Conservation (phyloP, 2,888 invertebrate species). For the Pterobdella sp. region DNA sequence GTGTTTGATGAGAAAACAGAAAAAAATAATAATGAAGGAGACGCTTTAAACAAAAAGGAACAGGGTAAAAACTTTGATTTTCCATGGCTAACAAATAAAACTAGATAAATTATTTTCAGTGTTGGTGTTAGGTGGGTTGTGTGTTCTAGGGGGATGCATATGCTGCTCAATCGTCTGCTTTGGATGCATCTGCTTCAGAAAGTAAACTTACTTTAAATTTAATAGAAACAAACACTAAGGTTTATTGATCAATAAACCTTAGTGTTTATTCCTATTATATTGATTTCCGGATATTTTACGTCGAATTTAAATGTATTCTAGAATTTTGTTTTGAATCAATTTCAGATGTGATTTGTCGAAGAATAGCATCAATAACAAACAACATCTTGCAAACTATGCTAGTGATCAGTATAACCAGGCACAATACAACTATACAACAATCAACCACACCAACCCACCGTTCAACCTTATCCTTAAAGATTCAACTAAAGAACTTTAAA, state of each 20-base stretch:
- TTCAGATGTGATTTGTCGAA: not conserved
- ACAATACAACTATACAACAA: not conserved
- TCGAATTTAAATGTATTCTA: too few relatives aligned
- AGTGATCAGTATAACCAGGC: slow-evolving; percentile 2
- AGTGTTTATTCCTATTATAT: too few relatives aligned
- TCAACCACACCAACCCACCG: slow-evolving; percentile 3
- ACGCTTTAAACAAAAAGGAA: not conserved
- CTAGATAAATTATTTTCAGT: too few relatives aligned
- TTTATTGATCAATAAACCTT: not conserved
- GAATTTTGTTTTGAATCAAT: not conserved
- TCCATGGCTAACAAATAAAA: too few relatives aligned
- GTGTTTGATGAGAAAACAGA: not conserved
- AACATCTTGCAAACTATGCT: not conserved
- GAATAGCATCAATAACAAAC: not conserved
- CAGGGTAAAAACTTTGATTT: not conserved
- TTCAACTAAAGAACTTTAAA: too few relatives aligned
- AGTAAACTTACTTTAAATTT: not conserved
- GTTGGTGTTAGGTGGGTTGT: slow-evolving; percentile 3
- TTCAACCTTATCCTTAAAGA: too few relatives aligned
- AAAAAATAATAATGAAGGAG: not conserved
- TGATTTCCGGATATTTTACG: too few relatives aligned
- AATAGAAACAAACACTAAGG: too few relatives aligned
- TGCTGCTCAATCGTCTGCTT: slow-evolving; percentile 3
- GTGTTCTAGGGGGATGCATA: not conserved
- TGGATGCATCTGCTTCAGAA: slow-evolving; percentile 11